A percentile compares a stretch with the other conserved stretches of the same genome.
These are phyloP conservation scores for Euspilapteryx auroguttella DNA, from an alignment of 2,888 invertebrate genomes.

Conservation along the genomic window DNA sequence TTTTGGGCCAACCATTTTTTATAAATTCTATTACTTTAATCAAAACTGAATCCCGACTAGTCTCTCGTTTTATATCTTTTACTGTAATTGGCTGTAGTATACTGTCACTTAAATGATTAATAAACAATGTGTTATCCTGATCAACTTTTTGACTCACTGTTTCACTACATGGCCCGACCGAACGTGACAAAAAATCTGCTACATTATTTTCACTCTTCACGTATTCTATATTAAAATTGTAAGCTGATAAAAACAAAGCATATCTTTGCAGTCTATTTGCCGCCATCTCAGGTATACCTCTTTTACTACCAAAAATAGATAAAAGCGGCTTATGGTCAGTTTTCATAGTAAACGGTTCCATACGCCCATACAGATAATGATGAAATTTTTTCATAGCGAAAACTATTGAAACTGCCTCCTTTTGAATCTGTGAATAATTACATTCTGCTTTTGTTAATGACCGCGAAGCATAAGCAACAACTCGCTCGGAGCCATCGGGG, in stretches of 20 bases:
- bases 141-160: no score
- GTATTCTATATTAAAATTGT: conserved; percentile 5
- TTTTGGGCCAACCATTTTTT: conserved; percentile 3
- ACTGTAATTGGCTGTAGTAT: background rate
- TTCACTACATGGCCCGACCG: no score
- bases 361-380: conserved; percentile 2
- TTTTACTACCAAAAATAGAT: conserved; percentile 3
- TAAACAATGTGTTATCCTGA: conserved; percentile 2
- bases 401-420: no score
- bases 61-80: background rate
- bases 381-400: conserved; percentile 2
- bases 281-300: conserved; percentile 1
- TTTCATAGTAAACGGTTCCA: background rate
- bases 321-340: conserved; percentile 3
- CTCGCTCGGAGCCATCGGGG: no score
- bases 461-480: no score
- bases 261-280: conserved; percentile 2
- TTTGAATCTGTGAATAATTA: no score
- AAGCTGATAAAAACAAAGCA: conserved; percentile 1
- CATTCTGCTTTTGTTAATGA: no score
- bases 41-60: background rate
- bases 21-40: conserved; percentile 1
- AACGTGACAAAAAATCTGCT: conserved; percentile 5
- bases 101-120: background rate
- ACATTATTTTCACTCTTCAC: conserved; percentile 2